phyloP scores from a whole-genome alignment of 2,797 vertebrate species.

The Galagoides demidoff region DNA sequence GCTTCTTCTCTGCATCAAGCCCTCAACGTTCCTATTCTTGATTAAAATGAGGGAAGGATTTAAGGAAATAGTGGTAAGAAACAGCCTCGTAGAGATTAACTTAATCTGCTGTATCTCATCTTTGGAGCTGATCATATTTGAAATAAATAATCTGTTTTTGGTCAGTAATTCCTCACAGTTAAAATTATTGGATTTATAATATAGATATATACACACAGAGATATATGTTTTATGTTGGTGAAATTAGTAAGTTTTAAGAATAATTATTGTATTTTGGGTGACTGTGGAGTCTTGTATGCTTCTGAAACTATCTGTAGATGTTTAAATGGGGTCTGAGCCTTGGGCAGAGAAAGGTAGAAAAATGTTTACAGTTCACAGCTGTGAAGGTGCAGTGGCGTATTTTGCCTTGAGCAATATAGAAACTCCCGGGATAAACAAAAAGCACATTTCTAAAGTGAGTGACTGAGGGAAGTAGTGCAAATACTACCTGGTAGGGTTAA shows the following conservation, averaged over 20 bases:
- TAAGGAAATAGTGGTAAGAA: conserved; percentile 50
- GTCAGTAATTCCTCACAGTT: not conserved
- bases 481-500: not conserved
- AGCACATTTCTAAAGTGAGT: conserved; percentile 62
- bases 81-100: conserved; percentile 35
- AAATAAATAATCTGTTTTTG: conserved; percentile 11
- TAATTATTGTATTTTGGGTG: not conserved
- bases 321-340: not conserved
- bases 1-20: not conserved
- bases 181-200: not conserved
- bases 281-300: not conserved
- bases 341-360: conserved; percentile 41
- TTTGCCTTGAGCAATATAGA: conserved; percentile 57
- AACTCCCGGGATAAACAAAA: conserved; percentile 63
- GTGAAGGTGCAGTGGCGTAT: not conserved
- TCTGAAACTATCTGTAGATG: conserved; percentile 13
- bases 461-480: not conserved
- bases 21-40: not conserved
- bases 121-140: not conserved
- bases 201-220: too few relatives aligned
- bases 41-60: conserved; percentile 32
- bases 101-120: conserved; percentile 36
- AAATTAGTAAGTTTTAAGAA: conserved; percentile 11
- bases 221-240: not conserved
- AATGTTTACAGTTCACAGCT: conserved; percentile 62